Conservation (phyloP, 1,140 invertebrate species). For the Neotoxoptera formosana region DNA sequence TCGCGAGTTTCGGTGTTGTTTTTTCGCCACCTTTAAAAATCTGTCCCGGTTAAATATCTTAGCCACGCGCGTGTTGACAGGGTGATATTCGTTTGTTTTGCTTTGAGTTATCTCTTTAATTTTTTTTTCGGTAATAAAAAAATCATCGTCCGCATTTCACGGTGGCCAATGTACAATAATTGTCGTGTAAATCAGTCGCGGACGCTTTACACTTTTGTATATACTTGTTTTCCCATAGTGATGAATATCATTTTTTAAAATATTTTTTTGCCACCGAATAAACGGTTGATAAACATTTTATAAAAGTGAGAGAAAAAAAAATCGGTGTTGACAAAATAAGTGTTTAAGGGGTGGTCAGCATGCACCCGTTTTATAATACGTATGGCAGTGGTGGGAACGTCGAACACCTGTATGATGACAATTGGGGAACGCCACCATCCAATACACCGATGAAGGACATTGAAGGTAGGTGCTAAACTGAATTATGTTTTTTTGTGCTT, state of each 20-base stretch:
- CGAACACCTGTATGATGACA: conserved; percentile 39
- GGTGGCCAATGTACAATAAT: conserved; percentile 13
- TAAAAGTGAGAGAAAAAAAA: background rate
- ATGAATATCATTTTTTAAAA: background rate
- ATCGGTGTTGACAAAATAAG: conserved; percentile 22
- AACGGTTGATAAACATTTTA: background rate
- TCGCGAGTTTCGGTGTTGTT: conserved; percentile 55
- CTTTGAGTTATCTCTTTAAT: background rate
- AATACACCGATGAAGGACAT: conserved; percentile 53
- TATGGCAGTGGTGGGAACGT: conserved; percentile 16
- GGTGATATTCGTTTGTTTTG: conserved; percentile 24
- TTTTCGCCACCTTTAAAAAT: conserved; percentile 37
- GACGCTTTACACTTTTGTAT: background rate
- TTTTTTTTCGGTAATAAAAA: conserved; percentile 53
- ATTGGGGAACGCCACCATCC: conserved; percentile 32
- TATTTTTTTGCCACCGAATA: background rate
- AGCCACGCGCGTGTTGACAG: conserved; percentile 35
- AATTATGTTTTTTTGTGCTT: background rate
- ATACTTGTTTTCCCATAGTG: background rate
- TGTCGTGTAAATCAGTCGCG: conserved; percentile 14
- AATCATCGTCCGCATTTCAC: conserved; percentile 45
- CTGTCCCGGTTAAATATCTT: background rate
- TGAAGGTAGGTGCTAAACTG: conserved; percentile 41
- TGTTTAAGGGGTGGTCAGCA: background rate
- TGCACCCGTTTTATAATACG: conserved; percentile 53